phyloP scores from a whole-genome alignment of 2,888 invertebrate genomes.

The Suillia variegata region DNA sequence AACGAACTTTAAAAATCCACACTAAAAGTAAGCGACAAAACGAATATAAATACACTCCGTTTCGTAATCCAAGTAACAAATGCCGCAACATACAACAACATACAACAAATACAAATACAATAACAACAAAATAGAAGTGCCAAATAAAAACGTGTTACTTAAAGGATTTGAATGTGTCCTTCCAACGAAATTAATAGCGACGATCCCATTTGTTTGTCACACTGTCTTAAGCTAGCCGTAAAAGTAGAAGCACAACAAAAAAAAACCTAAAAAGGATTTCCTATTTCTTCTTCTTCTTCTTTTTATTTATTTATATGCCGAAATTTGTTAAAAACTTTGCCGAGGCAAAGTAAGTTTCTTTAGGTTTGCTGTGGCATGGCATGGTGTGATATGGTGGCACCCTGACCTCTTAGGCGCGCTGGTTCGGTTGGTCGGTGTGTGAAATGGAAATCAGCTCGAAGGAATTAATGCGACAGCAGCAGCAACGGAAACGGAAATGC shows the following conservation, averaged over 20 bases:
- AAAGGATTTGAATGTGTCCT: conserved; percentile 5
- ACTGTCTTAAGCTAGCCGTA: background rate
- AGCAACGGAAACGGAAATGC: background rate
- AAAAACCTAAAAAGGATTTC: too few species aligned
- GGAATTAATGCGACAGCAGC: background rate
- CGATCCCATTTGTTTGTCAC: conserved; percentile 3
- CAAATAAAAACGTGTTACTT: conserved; percentile 2
- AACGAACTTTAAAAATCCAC: background rate
- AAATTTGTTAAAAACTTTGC: too few species aligned
- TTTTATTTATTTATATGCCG: too few species aligned
- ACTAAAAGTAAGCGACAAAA: background rate
- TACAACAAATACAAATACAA: background rate
- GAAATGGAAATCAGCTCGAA: background rate
- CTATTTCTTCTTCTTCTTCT: too few species aligned
- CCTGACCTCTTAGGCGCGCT: too few species aligned
- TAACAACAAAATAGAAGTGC: background rate
- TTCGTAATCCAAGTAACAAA: background rate
- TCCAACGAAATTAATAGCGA: background rate
- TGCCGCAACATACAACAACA: background rate
- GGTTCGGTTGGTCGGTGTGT: too few species aligned
- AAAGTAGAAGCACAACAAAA: too few species aligned
- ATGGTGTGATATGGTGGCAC: too few species aligned
- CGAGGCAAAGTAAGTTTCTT: too few species aligned
- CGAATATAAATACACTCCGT: background rate
- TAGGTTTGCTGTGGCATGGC: too few species aligned